phyloP scores from a whole-genome alignment of 2,113 vertebrate genomes.

The Semnornis frantzii region DNA sequence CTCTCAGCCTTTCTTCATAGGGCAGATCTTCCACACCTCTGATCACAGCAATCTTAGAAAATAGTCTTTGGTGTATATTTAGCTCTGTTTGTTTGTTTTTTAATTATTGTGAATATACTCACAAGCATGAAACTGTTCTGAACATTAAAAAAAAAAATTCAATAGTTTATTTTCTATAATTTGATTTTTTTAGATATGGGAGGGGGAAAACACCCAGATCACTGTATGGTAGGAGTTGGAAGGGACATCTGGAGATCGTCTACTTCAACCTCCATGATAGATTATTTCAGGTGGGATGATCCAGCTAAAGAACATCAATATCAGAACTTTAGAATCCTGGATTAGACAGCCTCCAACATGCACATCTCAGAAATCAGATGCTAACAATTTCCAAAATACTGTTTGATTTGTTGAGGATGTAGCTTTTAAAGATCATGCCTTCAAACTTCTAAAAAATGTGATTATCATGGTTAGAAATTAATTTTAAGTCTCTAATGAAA shows the following conservation, averaged over 20 bases:
- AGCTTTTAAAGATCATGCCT: neutral
- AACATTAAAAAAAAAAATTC: neutral
- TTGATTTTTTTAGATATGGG: neutral
- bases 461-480: neutral
- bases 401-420: neutral
- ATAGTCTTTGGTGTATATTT: neutral
- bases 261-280: neutral
- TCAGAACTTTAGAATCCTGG: neutral
- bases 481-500: neutral
- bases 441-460: neutral
- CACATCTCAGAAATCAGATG: neutral
- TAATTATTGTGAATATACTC: neutral
- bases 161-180: neutral
- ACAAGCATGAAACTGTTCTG: neutral
- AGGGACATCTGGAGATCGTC: too few relatives aligned
- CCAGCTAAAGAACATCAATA: neutral
- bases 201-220: neutral
- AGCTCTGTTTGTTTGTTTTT: neutral
- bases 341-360: neutral
- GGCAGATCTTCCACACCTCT: too few relatives aligned
- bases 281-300: neutral
- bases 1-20: too few relatives aligned
- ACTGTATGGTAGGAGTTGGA: too few relatives aligned
- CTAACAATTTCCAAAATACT: neutral
- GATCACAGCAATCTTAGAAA: neutral